Evolutionary conservation across 1,140 invertebrate species (phyloP), one percentile per base, ranked within the genome.

Genomic region (Leptinotarsa texana): DNA sequence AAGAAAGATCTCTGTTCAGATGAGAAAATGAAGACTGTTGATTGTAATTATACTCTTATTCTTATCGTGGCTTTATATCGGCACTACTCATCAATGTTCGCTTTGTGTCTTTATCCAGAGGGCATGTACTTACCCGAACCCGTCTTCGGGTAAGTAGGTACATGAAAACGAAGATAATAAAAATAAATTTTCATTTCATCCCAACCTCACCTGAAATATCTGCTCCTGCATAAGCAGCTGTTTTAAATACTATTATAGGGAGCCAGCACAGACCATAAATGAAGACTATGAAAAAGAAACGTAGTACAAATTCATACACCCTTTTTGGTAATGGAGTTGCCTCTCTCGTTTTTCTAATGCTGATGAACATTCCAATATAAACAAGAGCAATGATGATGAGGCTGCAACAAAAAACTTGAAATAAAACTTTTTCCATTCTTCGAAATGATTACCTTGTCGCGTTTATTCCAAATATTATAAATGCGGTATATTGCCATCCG

Each of bases 401-500:
- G 72, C 92, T 89, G 80, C 79, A 78, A 82, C 42, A 86, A 76
- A 74, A 67, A 66, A 75, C 33, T 67, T 69, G 27, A 22, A n/a
- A 11, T 67, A n/a, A 5, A 17, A 24, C 11, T 67, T 24, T 66
- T n/a, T 24, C 17, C 4, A 67, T 62, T n/a, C 18, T 47, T 51
- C 33, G 22, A 24, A 48, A 57, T 68, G 63, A 80, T 86, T 87
- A 91, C 86, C 88, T 87, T 3, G 87, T 69, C 18, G 88, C 82
- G 84, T 93, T 94, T n/a, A 93, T 81, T 24, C 91, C 91, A 13
- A 93, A 85, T 79, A 93, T 92, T 33, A 94, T 88, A 78, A 93
- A 92, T 0, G 91, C 89, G 1, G 92, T 93, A 82, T 93, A 94
- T 79, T 93, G 86, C 93, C 92, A 94, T 11, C 92, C 93, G 62